Conservation (phyloP, 2,888 invertebrate genomes). For the Rhagophthalmus giganteus region DNA sequence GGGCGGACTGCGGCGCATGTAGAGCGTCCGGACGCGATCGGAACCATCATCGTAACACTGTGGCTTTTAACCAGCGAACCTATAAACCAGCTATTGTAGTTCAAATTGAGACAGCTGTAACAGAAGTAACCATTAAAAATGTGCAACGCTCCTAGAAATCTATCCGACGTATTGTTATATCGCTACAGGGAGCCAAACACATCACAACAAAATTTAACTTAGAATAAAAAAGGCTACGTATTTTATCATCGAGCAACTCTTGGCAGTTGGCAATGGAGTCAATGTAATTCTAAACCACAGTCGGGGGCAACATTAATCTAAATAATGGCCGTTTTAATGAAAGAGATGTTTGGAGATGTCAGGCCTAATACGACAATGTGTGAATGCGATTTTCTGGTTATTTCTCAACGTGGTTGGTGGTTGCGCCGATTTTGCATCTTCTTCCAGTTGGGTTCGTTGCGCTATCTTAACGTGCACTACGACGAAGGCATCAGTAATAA, state of each 20-base stretch:
- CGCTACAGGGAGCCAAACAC: slow-evolving; percentile 47
- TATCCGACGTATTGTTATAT: slow-evolving; percentile 45
- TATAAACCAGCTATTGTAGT: slow-evolving; percentile 35
- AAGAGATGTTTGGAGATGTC: slow-evolving; percentile 58
- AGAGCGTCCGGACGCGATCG: slow-evolving; percentile 42
- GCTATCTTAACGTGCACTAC: background rate
- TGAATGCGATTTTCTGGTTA: slow-evolving; percentile 57
- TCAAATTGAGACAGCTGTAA: slow-evolving; percentile 52
- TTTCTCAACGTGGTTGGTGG: slow-evolving; percentile 50
- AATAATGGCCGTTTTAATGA: slow-evolving; percentile 56
- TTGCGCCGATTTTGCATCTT: slow-evolving; percentile 14
- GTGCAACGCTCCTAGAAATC: slow-evolving; percentile 45
- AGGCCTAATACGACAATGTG: slow-evolving; percentile 58
- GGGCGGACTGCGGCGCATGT: slow-evolving; percentile 51
- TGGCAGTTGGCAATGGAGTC: slow-evolving; percentile 51
- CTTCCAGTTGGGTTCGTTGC: background rate
- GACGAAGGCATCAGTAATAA: no score
- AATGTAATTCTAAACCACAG: slow-evolving; percentile 55
- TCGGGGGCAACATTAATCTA: slow-evolving; percentile 57
- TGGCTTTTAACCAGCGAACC: slow-evolving; percentile 23
- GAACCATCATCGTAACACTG: slow-evolving; percentile 33
- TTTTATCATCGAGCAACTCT: slow-evolving; percentile 48
- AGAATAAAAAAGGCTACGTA: slow-evolving; percentile 48
- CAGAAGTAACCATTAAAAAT: slow-evolving; percentile 46
- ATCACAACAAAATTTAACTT: slow-evolving; percentile 48